Base-by-base conservation (phyloP, 2,888 invertebrate species). In the Liodrosophila aerea region DNA sequence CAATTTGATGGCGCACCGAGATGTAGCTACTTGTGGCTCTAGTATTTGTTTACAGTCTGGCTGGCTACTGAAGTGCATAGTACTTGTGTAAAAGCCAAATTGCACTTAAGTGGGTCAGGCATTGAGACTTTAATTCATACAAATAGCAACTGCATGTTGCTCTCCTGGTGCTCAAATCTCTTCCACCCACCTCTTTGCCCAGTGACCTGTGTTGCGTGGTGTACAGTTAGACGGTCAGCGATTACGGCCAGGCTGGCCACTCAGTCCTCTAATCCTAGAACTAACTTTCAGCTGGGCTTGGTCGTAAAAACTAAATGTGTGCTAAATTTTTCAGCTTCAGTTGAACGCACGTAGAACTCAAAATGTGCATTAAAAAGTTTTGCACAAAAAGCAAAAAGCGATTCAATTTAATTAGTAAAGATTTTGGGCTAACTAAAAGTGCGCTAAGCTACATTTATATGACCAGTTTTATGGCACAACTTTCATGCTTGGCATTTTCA, bases 361-460 rank as follows among this genome's bases (percentile, higher is more conserved):
- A 83, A 74, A 80, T 83, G 74, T 52, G 67, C 69, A 83, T 80
- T 80, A 74, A 76, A 81, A 83, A 83, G 63, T 76, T 82, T 83
- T 73, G 31, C 57, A 60, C 60, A 41, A 27, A 44, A 60, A 64
- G 64, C 57, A 72, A 66, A 71, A 64, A 57, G 64, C 68, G 61
- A 75, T 81, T 81, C 70, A 69, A 81, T 81, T 81, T 83, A 81
- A 81, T 81, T 83, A 81, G 76, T 68, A 69, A 49, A 71, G 58
- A 74, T 68, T 77, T 73, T 54, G 46, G 37, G 63, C 53, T 51
- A 65, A 67, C 67, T 59, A 41, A 72, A 67, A 67, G 34, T 60
- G 18, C 13, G 56, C 40, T 33, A 16, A 39, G 30, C 56, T 46
- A 22, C 37, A 64, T 62, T 80, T 72, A 80, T 80, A 61, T 64